Evolutionary conservation across 2,888 invertebrate genomes (phyloP), one percentile per base, ranked within the genome.

Genomic region (Abrostola triplasia): DNA sequence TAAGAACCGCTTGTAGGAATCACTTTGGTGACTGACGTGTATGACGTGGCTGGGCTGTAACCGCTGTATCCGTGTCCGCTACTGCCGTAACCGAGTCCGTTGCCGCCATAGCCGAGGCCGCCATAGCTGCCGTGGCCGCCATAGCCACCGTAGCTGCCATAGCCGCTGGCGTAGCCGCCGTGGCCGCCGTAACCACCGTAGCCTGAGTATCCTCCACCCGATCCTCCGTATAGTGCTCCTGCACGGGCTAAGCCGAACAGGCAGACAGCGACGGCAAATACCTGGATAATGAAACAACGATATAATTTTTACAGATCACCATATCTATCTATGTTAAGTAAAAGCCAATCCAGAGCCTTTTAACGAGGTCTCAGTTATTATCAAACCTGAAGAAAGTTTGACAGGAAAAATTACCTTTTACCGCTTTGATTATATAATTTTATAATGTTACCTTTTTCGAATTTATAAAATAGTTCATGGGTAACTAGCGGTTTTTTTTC

Each of bases 181-280:
- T 68, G 52, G 0, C 77, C 63, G 13, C 44, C 71, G 0, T 77
- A 74, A 12, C 73, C 72, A 5, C 66, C 73, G 35, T 70, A 76
- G 0, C 67, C 66, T 5, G 66, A 67, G 55, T 59, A 59, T 36
- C 60, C 73, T 36, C 67, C 60, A 11, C 60, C 59, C 36, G 57
- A 58, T 35, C 77, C 77, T 53, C 66, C 70, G 12, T 77, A 66
- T 1, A 88, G 63, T 8, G 67, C 82, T 58, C 89, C 87, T 48
- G 89, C 89, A 24, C 59, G 79, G 62, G 86, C 83, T 36, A 89
- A 54, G 63, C 88, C 88, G 53, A 90, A 81, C 5, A 89, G 79
- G 83, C 88, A 88, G 42, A 80, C 79, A 37, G 88, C 76, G 12
- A 85, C 53, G 55, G 85, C 76, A 37, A 89, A 63, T 47, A 86